A percentile compares a stretch with the other conserved stretches of the same genome.
phyloP scores from a whole-genome alignment of 2,888 invertebrate genomes.

The Coleophora flavipennella region DNA sequence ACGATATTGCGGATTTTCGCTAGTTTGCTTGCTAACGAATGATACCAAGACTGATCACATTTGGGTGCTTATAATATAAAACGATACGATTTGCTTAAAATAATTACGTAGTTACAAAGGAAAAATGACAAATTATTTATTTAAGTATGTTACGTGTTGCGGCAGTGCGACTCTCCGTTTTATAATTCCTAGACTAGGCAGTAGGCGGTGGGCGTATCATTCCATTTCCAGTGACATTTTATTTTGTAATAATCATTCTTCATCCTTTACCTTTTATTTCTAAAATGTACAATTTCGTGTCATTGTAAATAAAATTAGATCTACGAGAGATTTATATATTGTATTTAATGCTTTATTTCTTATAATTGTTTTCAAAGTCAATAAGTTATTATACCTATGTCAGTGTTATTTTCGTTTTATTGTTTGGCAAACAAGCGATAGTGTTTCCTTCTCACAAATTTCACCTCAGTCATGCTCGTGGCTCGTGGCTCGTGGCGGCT shows the following conservation, averaged over 20 bases:
- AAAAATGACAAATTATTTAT: conserved; percentile 17
- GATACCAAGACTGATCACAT: conserved; percentile 42
- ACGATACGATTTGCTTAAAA: conserved; percentile 1
- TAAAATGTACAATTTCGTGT: not conserved
- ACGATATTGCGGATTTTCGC: conserved; percentile 1
- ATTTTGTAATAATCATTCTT: not conserved
- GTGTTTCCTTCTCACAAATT: no score
- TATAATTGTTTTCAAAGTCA: no score
- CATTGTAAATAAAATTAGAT: conserved; percentile 5
- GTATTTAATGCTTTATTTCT: not conserved
- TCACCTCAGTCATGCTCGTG: no score
- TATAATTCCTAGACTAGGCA: conserved; percentile 1
- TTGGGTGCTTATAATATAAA: conserved; percentile 35
- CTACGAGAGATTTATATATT: conserved; percentile 5
- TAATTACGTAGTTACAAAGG: no score
- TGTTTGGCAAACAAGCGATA: no score
- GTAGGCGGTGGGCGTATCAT: conserved; percentile 15
- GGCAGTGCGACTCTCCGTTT: not conserved
- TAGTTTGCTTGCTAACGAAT: conserved; percentile 18
- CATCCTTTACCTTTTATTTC: no score
- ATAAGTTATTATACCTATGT: no score
- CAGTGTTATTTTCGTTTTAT: no score
- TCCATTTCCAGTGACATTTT: conserved; percentile 5
- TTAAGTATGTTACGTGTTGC: conserved; percentile 9
- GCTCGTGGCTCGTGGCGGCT: no score